A percentile compares a stretch with the other conserved stretches of the same genome.
Conservation (phyloP, 2,888 invertebrate species). For the Lacanobia oleracea region DNA sequence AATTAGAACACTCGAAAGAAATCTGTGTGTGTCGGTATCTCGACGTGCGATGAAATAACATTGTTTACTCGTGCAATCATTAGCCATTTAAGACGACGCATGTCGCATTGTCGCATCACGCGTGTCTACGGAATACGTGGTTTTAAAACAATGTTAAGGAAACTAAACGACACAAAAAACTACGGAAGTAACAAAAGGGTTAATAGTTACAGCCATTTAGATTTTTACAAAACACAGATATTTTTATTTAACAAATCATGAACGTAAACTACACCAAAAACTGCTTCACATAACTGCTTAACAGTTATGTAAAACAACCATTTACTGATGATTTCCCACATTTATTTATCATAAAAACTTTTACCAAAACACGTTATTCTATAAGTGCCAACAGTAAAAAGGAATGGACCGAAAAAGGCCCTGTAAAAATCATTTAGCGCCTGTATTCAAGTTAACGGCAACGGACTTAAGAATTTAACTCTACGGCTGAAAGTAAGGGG, state of each 20-base stretch:
- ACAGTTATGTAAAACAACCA: background rate
- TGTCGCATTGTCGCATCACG: too few species aligned
- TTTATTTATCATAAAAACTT: background rate
- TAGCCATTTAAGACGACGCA: too few species aligned
- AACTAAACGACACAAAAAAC: too few species aligned
- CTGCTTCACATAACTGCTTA: background rate
- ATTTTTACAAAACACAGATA: background rate
- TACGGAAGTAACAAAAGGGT: too few species aligned
- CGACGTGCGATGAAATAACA: too few species aligned
- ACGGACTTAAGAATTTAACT: background rate
- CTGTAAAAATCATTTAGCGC: conserved; percentile 3
- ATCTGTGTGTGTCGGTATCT: too few species aligned
- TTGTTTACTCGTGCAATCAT: too few species aligned
- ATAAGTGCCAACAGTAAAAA: conserved; percentile 18
- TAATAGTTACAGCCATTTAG: background rate
- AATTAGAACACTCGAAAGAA: too few species aligned
- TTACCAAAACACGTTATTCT: background rate
- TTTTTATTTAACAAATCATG: background rate
- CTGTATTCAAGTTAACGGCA: conserved; percentile 19
- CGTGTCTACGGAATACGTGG: too few species aligned
- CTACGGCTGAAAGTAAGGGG: background rate
- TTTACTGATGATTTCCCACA: background rate
- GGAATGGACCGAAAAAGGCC: conserved; percentile 8
- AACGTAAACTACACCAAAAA: background rate
- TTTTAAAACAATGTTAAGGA: too few species aligned